phyloP scores from a whole-genome alignment of 2,888 invertebrate species.

The Drosophila leonis region DNA sequence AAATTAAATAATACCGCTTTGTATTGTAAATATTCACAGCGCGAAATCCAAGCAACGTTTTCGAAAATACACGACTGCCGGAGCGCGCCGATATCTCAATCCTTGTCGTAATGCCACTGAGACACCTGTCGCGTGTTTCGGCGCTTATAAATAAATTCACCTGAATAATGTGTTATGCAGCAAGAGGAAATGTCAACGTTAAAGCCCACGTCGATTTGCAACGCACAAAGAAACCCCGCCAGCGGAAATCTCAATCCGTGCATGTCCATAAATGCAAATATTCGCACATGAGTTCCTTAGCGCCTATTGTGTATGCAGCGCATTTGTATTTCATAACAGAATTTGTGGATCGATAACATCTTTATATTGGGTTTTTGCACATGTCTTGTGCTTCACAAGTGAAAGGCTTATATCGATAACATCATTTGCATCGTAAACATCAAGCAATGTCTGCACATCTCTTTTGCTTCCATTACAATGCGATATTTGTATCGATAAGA shows the following conservation, averaged over 20 bases:
- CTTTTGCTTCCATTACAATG: neutral
- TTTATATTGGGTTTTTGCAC: neutral
- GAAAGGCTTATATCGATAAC: neutral
- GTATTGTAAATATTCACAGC: neutral
- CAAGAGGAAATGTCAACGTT: conserved; percentile 25
- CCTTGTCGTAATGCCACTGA: conserved; percentile 56
- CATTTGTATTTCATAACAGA: neutral
- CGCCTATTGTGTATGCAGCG: conserved; percentile 50
- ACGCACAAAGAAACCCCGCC: conserved; percentile 19
- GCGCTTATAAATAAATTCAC: conserved; percentile 18
- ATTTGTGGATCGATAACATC: conserved; percentile 1
- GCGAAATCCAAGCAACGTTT: conserved; percentile 6
- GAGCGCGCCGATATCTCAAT: conserved; percentile 18
- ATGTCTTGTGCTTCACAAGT: neutral
- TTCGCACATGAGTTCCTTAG: conserved; percentile 3
- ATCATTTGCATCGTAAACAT: neutral
- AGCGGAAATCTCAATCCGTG: conserved; percentile 32
- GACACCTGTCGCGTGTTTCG: conserved; percentile 7
- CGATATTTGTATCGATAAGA: conserved; percentile 3
- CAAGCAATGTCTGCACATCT: neutral
- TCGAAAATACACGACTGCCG: conserved; percentile 8
- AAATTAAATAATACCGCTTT: conserved; percentile 23
- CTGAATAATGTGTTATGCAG: conserved; percentile 14
- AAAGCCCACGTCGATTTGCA: conserved; percentile 17
- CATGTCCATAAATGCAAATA: conserved; percentile 25